phyloP scores from a whole-genome alignment of 2,797 vertebrate species.

The Tragelaphus eurycerus region DNA sequence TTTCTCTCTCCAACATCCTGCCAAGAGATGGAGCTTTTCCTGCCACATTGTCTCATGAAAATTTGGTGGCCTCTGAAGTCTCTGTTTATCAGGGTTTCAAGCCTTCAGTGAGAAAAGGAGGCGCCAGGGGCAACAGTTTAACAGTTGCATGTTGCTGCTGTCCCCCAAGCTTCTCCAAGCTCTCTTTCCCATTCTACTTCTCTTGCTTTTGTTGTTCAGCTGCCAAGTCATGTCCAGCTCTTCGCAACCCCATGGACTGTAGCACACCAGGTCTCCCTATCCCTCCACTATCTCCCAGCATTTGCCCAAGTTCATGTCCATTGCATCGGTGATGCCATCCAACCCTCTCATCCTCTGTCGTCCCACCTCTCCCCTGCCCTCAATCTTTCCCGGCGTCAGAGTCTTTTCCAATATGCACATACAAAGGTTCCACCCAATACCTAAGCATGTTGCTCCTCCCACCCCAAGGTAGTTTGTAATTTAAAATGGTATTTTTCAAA shows the following conservation, averaged over 20 bases:
- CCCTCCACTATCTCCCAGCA: neutral
- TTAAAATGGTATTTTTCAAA: neutral
- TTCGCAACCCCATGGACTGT: rapidly evolving
- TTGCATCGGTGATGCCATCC: neutral
- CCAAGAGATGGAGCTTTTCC: neutral
- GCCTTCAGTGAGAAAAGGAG: neutral
- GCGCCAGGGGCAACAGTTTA: rapidly evolving
- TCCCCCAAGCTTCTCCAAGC: neutral
- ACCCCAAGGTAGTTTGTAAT: neutral
- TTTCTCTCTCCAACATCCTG: neutral
- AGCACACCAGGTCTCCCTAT: neutral
- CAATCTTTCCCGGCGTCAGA: neutral
- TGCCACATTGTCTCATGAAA: neutral
- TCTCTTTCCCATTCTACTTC: neutral
- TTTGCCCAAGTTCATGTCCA: neutral
- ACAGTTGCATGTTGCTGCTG: neutral
- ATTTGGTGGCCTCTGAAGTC: neutral
- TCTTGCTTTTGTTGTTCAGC: neutral
- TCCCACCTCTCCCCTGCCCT: neutral
- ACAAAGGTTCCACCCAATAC: neutral
- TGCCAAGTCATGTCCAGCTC: neutral
- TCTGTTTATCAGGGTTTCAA: neutral
- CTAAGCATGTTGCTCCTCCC: neutral
- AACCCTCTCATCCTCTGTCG: neutral
- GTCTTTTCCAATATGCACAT: neutral